Evolutionary conservation across 2,797 vertebrate species (phyloP), one percentile per base, ranked within the genome.

Genomic region (Rhabdomys pumilio): DNA sequence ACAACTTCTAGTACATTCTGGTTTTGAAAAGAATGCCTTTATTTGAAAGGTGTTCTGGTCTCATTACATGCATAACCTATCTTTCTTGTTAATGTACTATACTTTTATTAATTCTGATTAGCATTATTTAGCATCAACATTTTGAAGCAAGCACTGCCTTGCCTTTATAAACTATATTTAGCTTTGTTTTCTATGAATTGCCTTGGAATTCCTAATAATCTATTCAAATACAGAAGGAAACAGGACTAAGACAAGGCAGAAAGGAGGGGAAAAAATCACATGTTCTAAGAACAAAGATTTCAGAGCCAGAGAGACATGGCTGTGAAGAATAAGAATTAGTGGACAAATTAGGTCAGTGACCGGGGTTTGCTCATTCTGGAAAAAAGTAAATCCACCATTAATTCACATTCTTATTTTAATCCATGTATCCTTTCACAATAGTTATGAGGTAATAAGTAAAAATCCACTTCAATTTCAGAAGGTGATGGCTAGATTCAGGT

Each of bases 301-400:
- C 44, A 73, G 34, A 73, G 15, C 38, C 63, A 90, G 19, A 47
- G 55, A 82, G 10, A 41, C 3, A 22, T 53, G n/a, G 29, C 55
- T 61, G 31, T 47, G 12, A 12, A 82, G 29, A 75, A 24, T 13
- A 20, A 38, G 22, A 91, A 26, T 61, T 38, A 72, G 26, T 87
- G 34, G 8, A 57, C 19, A 87, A 91, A 84, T 19, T 26, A 41
- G 55, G 61, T 13, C 34, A 92, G 47, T 69, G 19, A 55, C 57
- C 22, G 61, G 38, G 1, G 2, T 79, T 87, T 65, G 19, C 77
- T 90, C 83, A 50, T 11, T 47, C 1, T 17, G 34, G 31, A 72
- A 90, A 77, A 76, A 86, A 86, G 95, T 82, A 93, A 85, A 92
- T 81, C 12, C 34, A 24, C 19, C 29, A 59, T 69, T 73, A 82